phyloP scores from a whole-genome alignment of 2,888 invertebrate species.

The Chrysomela aeneicollis region DNA sequence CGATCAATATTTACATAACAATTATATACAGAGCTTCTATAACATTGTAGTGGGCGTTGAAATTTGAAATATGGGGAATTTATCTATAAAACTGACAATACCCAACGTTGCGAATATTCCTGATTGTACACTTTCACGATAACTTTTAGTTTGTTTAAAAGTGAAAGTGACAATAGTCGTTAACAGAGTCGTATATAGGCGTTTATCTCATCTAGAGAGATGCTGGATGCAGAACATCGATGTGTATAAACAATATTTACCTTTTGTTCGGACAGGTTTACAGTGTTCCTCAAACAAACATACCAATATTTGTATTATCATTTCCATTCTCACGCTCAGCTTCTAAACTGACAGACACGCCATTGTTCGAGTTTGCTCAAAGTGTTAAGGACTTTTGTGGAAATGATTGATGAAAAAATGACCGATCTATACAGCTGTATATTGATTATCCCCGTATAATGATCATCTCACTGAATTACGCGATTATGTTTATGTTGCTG shows the following conservation, averaged over 20 bases:
- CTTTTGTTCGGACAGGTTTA: slow-evolving; percentile 56
- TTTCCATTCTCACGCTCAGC: slow-evolving; percentile 45
- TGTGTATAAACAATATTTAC: slow-evolving; percentile 57
- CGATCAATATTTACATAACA: too few relatives aligned
- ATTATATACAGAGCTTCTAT: too few relatives aligned
- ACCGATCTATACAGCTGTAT: not conserved
- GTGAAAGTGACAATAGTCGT: not conserved
- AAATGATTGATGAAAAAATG: slow-evolving; percentile 23
- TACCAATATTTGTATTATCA: slow-evolving; percentile 55
- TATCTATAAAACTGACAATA: too few relatives aligned
- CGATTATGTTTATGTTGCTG: too few relatives aligned
- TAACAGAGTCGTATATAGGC: not conserved
- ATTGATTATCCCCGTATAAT: too few relatives aligned
- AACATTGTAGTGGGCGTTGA: too few relatives aligned
- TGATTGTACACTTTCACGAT: too few relatives aligned
- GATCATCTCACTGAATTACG: too few relatives aligned
- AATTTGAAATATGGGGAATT: too few relatives aligned
- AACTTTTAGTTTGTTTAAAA: not conserved
- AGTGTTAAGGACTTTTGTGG: slow-evolving; percentile 30
- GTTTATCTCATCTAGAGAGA: slow-evolving; percentile 13
- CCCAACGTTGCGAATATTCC: too few relatives aligned
- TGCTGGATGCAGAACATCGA: slow-evolving; percentile 43
- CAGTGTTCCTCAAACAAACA: slow-evolving; percentile 54
- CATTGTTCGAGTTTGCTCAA: slow-evolving; percentile 28
- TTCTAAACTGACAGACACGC: slow-evolving; percentile 12